Evolutionary conservation across 2,797 vertebrate species (phyloP), one percentile per base, ranked within the genome.

Genomic region (Leptoclinus maculatus): DNA sequence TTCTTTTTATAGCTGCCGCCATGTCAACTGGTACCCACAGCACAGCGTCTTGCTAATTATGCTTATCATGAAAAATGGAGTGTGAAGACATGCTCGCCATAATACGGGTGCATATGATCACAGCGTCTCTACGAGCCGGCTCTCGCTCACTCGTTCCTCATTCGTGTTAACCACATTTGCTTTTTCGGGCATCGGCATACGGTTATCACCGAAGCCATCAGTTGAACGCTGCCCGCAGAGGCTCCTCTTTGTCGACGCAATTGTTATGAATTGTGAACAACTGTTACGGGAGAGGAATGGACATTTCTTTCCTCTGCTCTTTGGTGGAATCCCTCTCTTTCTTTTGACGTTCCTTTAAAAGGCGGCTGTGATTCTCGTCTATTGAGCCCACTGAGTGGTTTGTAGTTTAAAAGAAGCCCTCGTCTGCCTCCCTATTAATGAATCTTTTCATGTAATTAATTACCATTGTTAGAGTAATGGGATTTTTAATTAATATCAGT

Each of bases 401-500:
- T 74, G 54, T 69, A 57, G 57, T 76, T 87, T 89, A 74, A 88
- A 87, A 84, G 80, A 78, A 89, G 57, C 58, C 39, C 41, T 23
- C 73, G 78, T 88, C 78, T 82, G 66, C 69, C 62, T 83, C 45
- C 41, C 64, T 81, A 77, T 88, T 91, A 93, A 88, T 87, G 49
- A 88, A 88, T 90, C 51, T 25, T 53, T 92, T 91, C 79, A 73
- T 90, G 88, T 79, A 91, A 93, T 89, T 86, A 88, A 94, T 94
- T 89, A 84, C 80, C 85, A 90, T 94, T 95, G 91, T 94, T 89
- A 72, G 80, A 72, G 64, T 92, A 94, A 94, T 95, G 86, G 71
- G 54, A 86, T 93, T 95, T 94, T 93, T 94, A 94, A 95, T 95
- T 94, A 94, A 86, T 86, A 91, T 92, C 85, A 91, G 74, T 88